Evolutionary conservation across 2,113 vertebrate species (phyloP), one percentile per base, ranked within the genome.

Genomic region (Otocyon megalotis): DNA sequence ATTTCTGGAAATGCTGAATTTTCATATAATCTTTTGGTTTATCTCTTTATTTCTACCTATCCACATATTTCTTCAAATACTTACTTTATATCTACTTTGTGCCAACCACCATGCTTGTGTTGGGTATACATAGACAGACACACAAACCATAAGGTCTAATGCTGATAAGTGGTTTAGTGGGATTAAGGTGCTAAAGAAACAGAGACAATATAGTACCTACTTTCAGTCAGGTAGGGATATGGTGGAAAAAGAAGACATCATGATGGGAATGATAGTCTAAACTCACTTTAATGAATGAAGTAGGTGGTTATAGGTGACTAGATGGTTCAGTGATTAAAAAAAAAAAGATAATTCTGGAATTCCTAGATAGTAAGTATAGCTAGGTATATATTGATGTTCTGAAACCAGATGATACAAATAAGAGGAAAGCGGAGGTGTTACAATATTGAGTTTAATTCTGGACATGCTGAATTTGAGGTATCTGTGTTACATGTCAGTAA

Each of bases 1-100:
- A 54, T 80, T 48, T 82, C 74, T 92, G 30, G 3, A 89, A 95
- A 62, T 10, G 9, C 30, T 81, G 35, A 74, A 80, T 93, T 97
- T 2, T 43, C 30, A 69, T 22, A 83, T 80, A 30, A 1, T 48
- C 5, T 37, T 76, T 3, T 4, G 37, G 37, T 56, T 12, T 90
- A 3, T 43, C 10, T 8, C 9, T 83, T 30, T 48, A 43, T 30
- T 37, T 43, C 35, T 17, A 63, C 9, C 16, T 67, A 72, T 14
- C 10, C 8, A 88, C 37, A 1, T 35, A 56, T 69, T 89, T 93
- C 19, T 92, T 93, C 77, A 95, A 62, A 63, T 10, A 35, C 14
- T 20, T n/a, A n/a, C 0, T 72, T 9, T 65, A 10, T 37, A 65
- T 74, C 9, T 84, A 63, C 37, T 26, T 81, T 74, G 5, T 88